Evolutionary conservation across 2,797 vertebrate genomes (phyloP).

Genomic region (Scyliorhinus canicula): DNA sequence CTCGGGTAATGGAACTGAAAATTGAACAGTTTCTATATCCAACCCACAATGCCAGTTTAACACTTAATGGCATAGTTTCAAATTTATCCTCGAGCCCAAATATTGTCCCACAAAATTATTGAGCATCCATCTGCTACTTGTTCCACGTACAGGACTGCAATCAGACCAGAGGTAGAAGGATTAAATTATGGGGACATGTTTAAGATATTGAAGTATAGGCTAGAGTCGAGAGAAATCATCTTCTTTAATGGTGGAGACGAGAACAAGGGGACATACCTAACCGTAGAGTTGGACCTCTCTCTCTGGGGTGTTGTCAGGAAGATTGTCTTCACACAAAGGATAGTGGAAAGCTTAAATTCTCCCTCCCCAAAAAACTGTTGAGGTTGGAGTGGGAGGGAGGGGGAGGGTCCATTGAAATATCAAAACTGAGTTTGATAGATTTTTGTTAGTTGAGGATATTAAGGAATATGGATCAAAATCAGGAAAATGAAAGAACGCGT

Average conservation of each 20-base stretch:
- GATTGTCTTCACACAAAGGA: too few relatives aligned
- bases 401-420: too few relatives aligned
- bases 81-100: not conserved
- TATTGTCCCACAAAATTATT: not conserved
- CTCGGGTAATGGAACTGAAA: not conserved
- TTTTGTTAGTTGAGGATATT: too few relatives aligned
- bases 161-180: not conserved
- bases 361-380: too few relatives aligned
- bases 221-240: not conserved
- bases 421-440: too few relatives aligned
- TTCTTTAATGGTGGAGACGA: not conserved
- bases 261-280: not conserved
- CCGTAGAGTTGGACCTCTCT: not conserved
- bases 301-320: not conserved
- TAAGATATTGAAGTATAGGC: too few relatives aligned
- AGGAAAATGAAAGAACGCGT: too few relatives aligned
- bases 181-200: not conserved
- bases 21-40: not conserved
- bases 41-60: not conserved
- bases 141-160: not conserved
- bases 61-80: not conserved
- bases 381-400: too few relatives aligned
- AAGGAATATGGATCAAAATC: too few relatives aligned
- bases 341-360: too few relatives aligned
- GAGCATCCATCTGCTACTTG: not conserved